Evolutionary conservation across 2,888 invertebrate genomes (phyloP), one percentile per base, ranked within the genome.

Genomic region (Phlogophora meticulosa): DNA sequence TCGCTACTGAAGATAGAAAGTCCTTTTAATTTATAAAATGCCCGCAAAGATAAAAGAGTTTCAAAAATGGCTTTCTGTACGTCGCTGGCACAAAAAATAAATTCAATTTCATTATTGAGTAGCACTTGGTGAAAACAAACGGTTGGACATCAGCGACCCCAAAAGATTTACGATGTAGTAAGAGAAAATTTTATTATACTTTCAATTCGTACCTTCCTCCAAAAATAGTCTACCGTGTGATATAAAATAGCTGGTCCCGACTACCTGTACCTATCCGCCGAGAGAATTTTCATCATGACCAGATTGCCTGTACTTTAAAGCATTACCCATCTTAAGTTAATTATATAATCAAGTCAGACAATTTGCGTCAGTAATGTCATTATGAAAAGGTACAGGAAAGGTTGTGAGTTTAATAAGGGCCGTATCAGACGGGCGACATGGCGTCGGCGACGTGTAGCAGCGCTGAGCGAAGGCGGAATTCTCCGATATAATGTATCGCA

Each of bases 181-280:
- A 79, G 80, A 86, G 85, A 89, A 89, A 85, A 85, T 91, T 91
- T 92, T 90, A 91, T 92, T 90, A 89, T 88, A 88, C 89, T 90
- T 90, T 90, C 90, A 90, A 90, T 92, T 88, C 82, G 83, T 76
- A 80, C 82, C 80, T 80, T 81, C 81, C 86, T 82, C 81, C 73
- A 81, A 85, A 85, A 86, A 86, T 77, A 78, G 77, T 85, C 86
- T 82, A 81, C 66, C 64, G 81, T 83, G 85, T 76, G 66, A 86
- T 85, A 86, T 87, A 87, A 86, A 87, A 77, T 76, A 83, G 78
- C 80, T 72, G 48, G 48, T 63, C 48, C 45, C 58, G 34, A 61
- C 64, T 70, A 80, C 64, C 62, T 74, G 72, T 65, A 72, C 76
- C 28, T 28, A 28, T 2, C 78, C 82, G 81, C 80, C 80, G 75